Base-by-base conservation (phyloP, 2,113 vertebrate species). In the Lycocorax pyrrhopterus region DNA sequence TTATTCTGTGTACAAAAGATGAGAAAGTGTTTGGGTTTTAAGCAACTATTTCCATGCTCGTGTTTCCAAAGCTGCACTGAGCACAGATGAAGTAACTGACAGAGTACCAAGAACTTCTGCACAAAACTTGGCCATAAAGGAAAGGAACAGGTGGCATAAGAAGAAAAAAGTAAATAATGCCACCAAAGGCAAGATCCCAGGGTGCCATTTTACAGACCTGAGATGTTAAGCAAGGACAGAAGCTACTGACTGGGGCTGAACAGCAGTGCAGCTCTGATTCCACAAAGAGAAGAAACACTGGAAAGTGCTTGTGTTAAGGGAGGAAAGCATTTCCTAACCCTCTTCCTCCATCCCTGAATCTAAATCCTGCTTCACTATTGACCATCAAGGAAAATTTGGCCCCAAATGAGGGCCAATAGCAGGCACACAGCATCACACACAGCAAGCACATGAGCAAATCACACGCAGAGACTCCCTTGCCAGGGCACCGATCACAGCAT, bases 11-110 rank as follows among this genome's bases (percentile, higher is more conserved):
- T 5, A 56, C 12, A 32, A 32, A 85, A 64, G 21, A 84, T 16
- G 9, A 59, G 26, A 47, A 72, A 56, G 9, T 3, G 15, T 62
- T 35, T n/a, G 16, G 18, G 12, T 16, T 79, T 63, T 25, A 83
- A 68, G 39, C 37, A 55, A 47, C 44, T 6, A 21, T n/a, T 59
- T 47, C 72, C 41, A 60, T 3, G 1, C 16, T 13, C 0, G 0
- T 9, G 55, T 59, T 73, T 77, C 80, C 77, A 69, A 69, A 85
- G 23, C 19, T 53, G 37, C 63, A 22, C 30, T 25, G 27, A 75
- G 64, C 32, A 90, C 12, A 12, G 53, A 79, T 5, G 8, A 67
- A 71, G 16, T 7, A 64, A 81, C 23, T 44, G 41, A 35, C 30
- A 62, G 5, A 9, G 10, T 12, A 47, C 8, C 21, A 25, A 9